These are phyloP conservation scores for Bolinopsis microptera DNA, from an alignment of 37 sponge, comb jelly and placozoan genomes.

Conservation along the genomic window DNA sequence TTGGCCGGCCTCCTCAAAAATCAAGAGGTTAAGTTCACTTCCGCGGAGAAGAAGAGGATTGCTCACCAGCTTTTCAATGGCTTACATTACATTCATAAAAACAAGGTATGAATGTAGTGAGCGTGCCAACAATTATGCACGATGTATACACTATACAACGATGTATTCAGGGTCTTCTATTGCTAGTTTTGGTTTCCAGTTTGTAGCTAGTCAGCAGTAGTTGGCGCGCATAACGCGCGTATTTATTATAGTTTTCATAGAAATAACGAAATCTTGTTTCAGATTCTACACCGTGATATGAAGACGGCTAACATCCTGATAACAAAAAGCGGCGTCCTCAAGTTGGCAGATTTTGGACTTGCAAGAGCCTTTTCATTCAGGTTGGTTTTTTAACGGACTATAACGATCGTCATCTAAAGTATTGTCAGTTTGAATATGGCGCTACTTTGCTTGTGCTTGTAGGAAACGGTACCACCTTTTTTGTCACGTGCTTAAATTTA, in stretches of 20 bases:
- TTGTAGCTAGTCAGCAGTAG: too few relatives aligned
- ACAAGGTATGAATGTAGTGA: conserved; percentile 71
- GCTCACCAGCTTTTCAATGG: conserved; percentile 89
- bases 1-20: conserved; percentile 92
- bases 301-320: conserved; percentile 96
- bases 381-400: too few relatives aligned
- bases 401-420: too few relatives aligned
- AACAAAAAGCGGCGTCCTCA: conserved; percentile 82
- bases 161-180: too few relatives aligned
- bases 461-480: too few relatives aligned
- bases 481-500: too few relatives aligned
- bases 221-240: too few relatives aligned
- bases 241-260: not conserved
- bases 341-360: conserved; percentile 94
- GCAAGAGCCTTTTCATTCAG: conserved; percentile 80
- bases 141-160: too few relatives aligned
- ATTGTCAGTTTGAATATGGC: too few relatives aligned
- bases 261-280: not conserved
- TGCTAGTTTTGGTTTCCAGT: too few relatives aligned
- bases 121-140: not conserved
- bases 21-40: conserved; percentile 83
- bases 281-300: conserved; percentile 94
- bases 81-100: conserved; percentile 86
- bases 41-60: conserved; percentile 85
- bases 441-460: too few relatives aligned